Base-by-base conservation (phyloP, 2,888 invertebrate genomes). In the Taphrorychus bicolor region DNA sequence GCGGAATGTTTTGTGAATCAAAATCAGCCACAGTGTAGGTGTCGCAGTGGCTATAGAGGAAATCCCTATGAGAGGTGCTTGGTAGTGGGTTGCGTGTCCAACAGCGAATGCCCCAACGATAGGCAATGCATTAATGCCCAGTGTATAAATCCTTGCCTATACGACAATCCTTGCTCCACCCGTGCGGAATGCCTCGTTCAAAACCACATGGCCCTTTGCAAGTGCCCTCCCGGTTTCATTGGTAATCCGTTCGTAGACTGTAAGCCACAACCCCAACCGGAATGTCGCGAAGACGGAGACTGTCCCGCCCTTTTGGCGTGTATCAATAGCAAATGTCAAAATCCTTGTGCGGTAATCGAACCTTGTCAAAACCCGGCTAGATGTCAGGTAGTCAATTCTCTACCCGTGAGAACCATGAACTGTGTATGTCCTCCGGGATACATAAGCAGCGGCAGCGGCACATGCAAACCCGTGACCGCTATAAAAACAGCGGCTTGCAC, bases 371-470 rank as follows among this genome's bases (percentile, higher is more conserved):
- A 87, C 59, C 94, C 94, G 32, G 90, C 95, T 0, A 87, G 87
- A 71, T 95, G 95, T 78, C 88, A 90, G 81, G 94, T 94, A 0
- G 87, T 93, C 19, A 88, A 91, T 0, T 92, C 94, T 3, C 81
- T 91, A 21, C 94, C 95, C 0, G 91, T 95, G 4, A 87, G 95
- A 70, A 94, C 95, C 0, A 93, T 95, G 92, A 87, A 94, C 40
- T 96, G 95, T 79, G 88, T 93, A 2, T 96, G 96, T 76, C 93
- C 95, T 21, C 91, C 92, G 57, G 95, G 95, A 16, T 95, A 93
- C 76, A 88, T 94, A 2, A 93, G 92, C 81, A 91, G 90, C 72
- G 94, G 94, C 61, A 89, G 89, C 72, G 93, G 93, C 54, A 87
- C 91, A 42, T 94, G 94, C 78, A 88, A 89, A 67, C 89, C 93